phyloP scores from a whole-genome alignment of 2,797 vertebrate species.

The Molossus alvarezi region DNA sequence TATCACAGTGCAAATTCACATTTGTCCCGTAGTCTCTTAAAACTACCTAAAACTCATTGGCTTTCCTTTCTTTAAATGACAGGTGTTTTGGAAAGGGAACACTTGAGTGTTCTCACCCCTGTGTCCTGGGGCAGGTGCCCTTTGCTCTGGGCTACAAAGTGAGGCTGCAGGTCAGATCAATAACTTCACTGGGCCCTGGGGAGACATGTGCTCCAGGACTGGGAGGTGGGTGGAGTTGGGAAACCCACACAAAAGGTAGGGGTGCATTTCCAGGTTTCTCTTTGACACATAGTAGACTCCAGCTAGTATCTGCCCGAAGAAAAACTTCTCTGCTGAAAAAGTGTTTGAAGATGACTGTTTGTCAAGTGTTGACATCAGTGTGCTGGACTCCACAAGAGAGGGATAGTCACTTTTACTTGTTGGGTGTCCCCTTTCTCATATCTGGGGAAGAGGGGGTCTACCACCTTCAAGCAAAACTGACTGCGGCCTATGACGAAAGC shows the following conservation, averaged over 20 bases:
- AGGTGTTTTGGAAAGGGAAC: background rate
- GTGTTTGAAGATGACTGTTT: background rate
- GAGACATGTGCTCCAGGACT: accelerated
- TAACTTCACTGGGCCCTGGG: accelerated
- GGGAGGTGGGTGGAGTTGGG: accelerated
- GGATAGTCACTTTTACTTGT: too few species aligned
- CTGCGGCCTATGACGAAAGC: background rate
- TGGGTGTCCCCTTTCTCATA: accelerated
- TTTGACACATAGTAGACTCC: accelerated
- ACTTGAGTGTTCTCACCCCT: background rate
- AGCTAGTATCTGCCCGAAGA: background rate
- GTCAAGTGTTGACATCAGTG: too few species aligned
- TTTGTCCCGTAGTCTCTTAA: background rate
- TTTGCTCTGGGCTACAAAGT: background rate
- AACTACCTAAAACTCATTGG: accelerated
- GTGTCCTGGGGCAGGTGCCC: accelerated
- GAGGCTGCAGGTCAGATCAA: background rate
- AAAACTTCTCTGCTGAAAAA: background rate
- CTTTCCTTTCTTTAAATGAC: background rate
- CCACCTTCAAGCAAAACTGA: background rate
- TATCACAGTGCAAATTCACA: background rate
- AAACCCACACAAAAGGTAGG: accelerated
- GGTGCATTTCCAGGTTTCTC: background rate
- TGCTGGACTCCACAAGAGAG: too few species aligned
- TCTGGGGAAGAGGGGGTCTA: background rate